These are phyloP conservation scores for Tethya wilhelma DNA, from an alignment of 37 sponge, comb jelly and placozoan species.

Conservation along the genomic window DNA sequence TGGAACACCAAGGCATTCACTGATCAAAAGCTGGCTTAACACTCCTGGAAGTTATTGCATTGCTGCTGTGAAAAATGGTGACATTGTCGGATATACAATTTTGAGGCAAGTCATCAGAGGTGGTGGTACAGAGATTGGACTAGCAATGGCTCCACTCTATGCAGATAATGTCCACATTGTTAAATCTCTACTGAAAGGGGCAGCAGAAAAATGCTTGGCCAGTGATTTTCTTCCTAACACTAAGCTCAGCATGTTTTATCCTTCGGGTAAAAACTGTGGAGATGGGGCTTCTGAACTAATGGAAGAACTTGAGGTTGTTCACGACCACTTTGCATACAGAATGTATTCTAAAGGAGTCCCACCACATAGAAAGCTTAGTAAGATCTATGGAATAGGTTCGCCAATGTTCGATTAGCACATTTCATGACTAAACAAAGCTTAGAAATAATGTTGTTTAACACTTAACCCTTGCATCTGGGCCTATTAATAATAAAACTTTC, in stretches of 20 bases:
- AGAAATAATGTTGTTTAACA: too few relatives aligned
- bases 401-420: too few relatives aligned
- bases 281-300: too few relatives aligned
- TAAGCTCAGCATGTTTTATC: neutral
- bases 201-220: neutral
- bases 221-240: neutral
- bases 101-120: too few relatives aligned
- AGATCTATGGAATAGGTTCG: constrained; percentile 13
- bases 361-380: neutral
- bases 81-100: neutral
- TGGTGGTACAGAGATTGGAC: too few relatives aligned
- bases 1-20: neutral
- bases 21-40: neutral
- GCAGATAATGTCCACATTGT: neutral
- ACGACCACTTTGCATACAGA: neutral
- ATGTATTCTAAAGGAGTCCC: constrained; percentile 2
- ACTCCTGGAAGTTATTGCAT: neutral
- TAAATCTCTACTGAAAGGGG: neutral
- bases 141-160: constrained; percentile 10
- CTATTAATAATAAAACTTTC: too few relatives aligned
- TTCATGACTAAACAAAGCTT: too few relatives aligned
- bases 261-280: neutral
- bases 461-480: too few relatives aligned
- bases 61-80: neutral
- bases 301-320: too few relatives aligned